Percentiles rank a stretch among this genome's conserved stretches.
Conservation (phyloP, 2,888 invertebrate species). For the Tribolium freemani region DNA sequence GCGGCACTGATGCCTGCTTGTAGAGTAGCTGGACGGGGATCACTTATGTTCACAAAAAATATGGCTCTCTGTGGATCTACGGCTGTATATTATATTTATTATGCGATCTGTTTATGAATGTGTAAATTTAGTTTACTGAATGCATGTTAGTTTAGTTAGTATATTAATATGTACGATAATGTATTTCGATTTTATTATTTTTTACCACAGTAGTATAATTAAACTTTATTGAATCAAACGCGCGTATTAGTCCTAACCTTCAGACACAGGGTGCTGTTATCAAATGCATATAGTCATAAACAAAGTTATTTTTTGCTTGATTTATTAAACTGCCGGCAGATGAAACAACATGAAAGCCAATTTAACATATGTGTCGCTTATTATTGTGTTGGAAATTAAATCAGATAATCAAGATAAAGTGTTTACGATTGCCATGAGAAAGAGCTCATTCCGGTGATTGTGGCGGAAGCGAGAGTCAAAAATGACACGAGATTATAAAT, state of each 20-base stretch:
- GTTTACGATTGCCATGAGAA: neutral
- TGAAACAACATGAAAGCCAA: neutral
- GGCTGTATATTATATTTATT: constrained; percentile 67
- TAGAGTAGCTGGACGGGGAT: constrained; percentile 71
- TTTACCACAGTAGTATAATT: constrained; percentile 67
- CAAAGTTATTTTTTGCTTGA: no score
- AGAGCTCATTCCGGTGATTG: no score
- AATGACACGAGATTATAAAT: no score
- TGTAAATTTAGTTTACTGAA: constrained; percentile 65
- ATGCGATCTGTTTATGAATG: constrained; percentile 65
- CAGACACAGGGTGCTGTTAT: neutral
- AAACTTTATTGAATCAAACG: constrained; percentile 55
- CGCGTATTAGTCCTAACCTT: neutral
- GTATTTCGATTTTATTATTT: constrained; percentile 69
- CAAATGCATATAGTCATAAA: no score
- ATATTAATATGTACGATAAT: constrained; percentile 67
- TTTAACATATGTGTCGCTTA: neutral
- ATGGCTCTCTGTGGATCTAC: constrained; percentile 65
- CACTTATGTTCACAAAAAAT: constrained; percentile 65
- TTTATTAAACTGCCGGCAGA: no score
- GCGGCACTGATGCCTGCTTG: constrained; percentile 54
- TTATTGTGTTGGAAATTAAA: neutral
- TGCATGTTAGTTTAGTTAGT: constrained; percentile 66
- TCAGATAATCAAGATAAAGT: neutral
- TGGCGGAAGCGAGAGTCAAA: no score